Evolutionary conservation across 2,888 invertebrate species (phyloP), one percentile per base, ranked within the genome.

Genomic region (Zhengitettix transpicula): DNA sequence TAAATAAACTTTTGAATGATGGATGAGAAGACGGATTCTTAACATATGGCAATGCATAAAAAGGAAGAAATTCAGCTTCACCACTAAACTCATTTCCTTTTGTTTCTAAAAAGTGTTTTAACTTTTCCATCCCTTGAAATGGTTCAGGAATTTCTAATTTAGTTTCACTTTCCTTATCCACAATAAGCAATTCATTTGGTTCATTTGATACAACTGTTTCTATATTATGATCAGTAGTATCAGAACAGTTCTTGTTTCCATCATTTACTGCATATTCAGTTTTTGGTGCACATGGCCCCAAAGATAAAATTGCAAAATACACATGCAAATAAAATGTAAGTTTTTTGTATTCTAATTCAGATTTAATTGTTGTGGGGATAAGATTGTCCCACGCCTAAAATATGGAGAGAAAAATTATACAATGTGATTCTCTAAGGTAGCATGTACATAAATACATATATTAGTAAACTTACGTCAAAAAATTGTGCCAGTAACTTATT

Each of bases 11-110:
- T 56, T 72, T 71, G 66, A 80, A 78, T 28, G 77, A 74, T 0
- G 78, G 75, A 68, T 80, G 78, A 40, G 72, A 68, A 59, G 72
- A 71, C 1, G 79, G 78, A 64, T 77, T 74, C 41, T 74, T 72
- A n/a, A 79, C 76, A 65, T 76, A 80, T 0, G 80, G 80, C 28
- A 81, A 69, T 41, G 79, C 79, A 68, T 78, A 80, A 63, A 74
- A 78, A 5, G 78, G 77, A 52, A 78, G 69, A 62, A 79, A 75
- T 60, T 79, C 77, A 52, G 74, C 72, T 44, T 78, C 78, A 61
- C 76, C 73, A 61, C 77, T 76, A 55, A 80, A 70, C 52, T 72
- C 70, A 17, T 74, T 71, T 40, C 78, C 78, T 60, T 70, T 68
- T n/a, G 71, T 71, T 55, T 70, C 71, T 42, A 77, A 67, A 66